These are phyloP conservation scores for Ailuropoda melanoleuca DNA, from an alignment of 2,113 vertebrate genomes.

Conservation along the genomic window DNA sequence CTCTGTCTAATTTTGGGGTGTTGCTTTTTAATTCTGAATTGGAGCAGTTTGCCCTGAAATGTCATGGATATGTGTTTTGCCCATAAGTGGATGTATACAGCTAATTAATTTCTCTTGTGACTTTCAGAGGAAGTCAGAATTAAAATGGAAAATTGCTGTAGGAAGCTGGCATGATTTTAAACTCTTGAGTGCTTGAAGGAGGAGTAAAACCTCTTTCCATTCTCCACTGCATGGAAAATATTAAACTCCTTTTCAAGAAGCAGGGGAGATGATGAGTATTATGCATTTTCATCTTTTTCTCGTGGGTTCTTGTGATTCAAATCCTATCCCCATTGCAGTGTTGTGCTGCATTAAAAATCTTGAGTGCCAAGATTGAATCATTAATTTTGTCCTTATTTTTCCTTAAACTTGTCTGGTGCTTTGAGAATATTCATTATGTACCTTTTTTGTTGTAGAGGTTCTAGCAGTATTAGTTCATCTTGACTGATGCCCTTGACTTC, in stretches of 20 bases:
- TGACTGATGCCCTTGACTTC: conserved; percentile 80
- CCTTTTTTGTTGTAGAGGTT: conserved; percentile 66
- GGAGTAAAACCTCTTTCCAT: conserved; percentile 40
- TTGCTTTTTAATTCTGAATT: conserved; percentile 42
- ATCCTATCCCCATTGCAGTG: conserved; percentile 19
- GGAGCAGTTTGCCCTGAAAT: conserved; percentile 18
- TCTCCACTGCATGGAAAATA: conserved; percentile 51
- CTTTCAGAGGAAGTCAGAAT: conserved; percentile 45
- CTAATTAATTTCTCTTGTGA: conserved; percentile 40
- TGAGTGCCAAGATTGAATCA: conserved; percentile 41
- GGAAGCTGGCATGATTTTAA: conserved; percentile 38
- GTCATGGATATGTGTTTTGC: neutral
- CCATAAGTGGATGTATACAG: neutral
- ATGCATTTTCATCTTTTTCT: conserved; percentile 70
- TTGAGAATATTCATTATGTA: conserved; percentile 63
- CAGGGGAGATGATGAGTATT: conserved; percentile 64
- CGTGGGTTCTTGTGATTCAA: conserved; percentile 59
- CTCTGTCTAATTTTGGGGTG: conserved; percentile 22
- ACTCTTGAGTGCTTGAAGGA: neutral
- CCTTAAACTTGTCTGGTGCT: conserved; percentile 20
- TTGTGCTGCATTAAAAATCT: conserved; percentile 46
- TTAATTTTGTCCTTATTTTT: neutral
- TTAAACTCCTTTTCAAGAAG: conserved; percentile 39
- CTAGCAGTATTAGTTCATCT: conserved; percentile 69
- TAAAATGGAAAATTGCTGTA: conserved; percentile 60